phyloP scores from a whole-genome alignment of 1,140 invertebrate species.

The Zaprionus camerounensis region DNA sequence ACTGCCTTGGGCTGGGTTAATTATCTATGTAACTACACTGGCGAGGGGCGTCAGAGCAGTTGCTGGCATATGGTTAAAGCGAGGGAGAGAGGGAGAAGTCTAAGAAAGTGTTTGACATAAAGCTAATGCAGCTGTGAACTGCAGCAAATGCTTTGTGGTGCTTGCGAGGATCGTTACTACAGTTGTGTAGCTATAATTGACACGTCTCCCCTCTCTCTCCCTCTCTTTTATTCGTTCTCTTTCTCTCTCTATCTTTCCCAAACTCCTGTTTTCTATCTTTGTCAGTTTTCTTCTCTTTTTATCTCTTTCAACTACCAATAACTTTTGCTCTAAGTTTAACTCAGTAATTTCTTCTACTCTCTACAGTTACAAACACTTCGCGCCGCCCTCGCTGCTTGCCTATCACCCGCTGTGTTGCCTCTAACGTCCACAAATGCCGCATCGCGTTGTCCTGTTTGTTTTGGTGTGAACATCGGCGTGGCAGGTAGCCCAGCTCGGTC shows the following conservation, averaged over 20 bases:
- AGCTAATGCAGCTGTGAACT: background rate
- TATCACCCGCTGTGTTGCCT: conserved; percentile 23
- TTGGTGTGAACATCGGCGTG: conserved; percentile 65
- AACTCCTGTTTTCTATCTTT: no score
- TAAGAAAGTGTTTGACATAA: background rate
- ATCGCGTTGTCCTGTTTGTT: conserved; percentile 70
- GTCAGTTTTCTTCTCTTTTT: no score
- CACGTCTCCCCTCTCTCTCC: no score
- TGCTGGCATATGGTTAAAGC: accelerated
- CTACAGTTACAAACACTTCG: background rate
- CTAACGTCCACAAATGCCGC: conserved; percentile 45
- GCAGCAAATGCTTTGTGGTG: background rate
- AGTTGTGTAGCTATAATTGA: background rate
- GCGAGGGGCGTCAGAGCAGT: conserved; percentile 25
- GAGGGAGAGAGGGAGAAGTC: no score
- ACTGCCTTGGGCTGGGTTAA: conserved; percentile 52
- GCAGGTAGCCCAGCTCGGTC: conserved; percentile 41
- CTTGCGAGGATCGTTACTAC: background rate
- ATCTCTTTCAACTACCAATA: no score
- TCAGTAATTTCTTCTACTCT: background rate
- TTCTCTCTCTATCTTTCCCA: no score
- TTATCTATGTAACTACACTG: conserved; percentile 44
- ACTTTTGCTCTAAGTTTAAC: no score
- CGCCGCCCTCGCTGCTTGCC: conserved; percentile 26
- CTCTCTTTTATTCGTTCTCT: no score